A percentile compares a stretch with the other conserved stretches of the same genome.
Conservation (phyloP, 2,888 invertebrate genomes). For the Argyra leucocephala region DNA sequence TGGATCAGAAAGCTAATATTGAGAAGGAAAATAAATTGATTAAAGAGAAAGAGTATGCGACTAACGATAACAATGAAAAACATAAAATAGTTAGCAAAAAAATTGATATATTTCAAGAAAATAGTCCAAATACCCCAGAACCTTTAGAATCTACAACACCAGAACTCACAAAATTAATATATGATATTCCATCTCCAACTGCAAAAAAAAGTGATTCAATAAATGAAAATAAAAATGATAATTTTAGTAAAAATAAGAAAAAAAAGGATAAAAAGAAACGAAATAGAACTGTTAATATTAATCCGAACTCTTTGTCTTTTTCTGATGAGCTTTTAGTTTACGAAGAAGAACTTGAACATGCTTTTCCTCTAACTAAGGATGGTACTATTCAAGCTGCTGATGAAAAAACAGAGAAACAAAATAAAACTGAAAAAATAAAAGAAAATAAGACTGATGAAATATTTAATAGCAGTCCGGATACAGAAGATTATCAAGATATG, state of each 20-base stretch:
- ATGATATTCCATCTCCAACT: not conserved
- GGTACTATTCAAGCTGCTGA: not conserved
- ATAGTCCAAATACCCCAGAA: not conserved
- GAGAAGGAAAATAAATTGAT: not conserved
- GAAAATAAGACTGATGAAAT: not conserved
- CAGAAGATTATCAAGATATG: constrained; percentile 42
- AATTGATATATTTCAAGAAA: not conserved
- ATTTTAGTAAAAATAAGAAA: not conserved
- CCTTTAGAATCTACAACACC: not conserved
- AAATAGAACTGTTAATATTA: not conserved
- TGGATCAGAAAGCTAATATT: not conserved
- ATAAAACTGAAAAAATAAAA: not conserved
- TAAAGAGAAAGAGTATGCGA: not conserved
- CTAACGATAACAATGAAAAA: not conserved
- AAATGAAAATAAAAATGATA: not conserved
- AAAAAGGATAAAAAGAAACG: not conserved
- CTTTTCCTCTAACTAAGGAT: constrained; percentile 7
- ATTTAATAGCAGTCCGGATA: constrained; percentile 33
- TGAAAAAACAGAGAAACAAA: not conserved
- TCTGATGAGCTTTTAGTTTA: not conserved
- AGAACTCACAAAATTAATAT: too few species aligned
- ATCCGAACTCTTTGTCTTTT: not conserved
- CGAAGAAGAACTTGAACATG: not conserved
- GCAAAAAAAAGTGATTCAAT: not conserved
- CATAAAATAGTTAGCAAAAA: not conserved